Percentiles rank a stretch among this genome's conserved stretches.
Conservation (phyloP, 2,888 invertebrate genomes). For the Drosophila diplacantha region DNA sequence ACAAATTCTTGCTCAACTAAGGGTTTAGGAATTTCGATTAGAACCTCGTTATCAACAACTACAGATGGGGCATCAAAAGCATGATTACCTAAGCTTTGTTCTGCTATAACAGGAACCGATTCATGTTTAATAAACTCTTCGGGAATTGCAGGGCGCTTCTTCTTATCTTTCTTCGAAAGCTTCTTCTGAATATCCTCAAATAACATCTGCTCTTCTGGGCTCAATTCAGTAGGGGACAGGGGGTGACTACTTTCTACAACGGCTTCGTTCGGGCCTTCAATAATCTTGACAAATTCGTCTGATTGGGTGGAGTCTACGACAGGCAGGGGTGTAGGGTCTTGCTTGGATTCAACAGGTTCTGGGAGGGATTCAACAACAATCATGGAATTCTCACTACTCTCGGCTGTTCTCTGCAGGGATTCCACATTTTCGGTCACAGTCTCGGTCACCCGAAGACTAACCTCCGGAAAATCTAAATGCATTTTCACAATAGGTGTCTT, state of each 20-base stretch:
- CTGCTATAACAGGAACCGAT: constrained; percentile 39
- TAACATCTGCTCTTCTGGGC: constrained; percentile 74
- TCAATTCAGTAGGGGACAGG: constrained; percentile 59
- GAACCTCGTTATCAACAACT: constrained; percentile 33
- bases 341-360: constrained; percentile 14
- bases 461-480: constrained; percentile 80
- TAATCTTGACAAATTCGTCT: constrained; percentile 5
- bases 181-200: constrained; percentile 76
- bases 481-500: constrained; percentile 83
- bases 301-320: constrained; percentile 6
- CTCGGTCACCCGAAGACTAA: constrained; percentile 74
- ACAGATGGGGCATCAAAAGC: constrained; percentile 11
- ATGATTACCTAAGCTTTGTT: constrained; percentile 43
- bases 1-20: constrained; percentile 27
- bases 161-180: constrained; percentile 76
- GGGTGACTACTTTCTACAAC: constrained; percentile 21
- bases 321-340: constrained; percentile 1
- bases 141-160: constrained; percentile 76
- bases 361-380: constrained; percentile 30
- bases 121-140: constrained; percentile 73
- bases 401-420: constrained; percentile 47
- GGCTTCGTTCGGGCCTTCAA: not conserved
- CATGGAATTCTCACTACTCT: constrained; percentile 41
- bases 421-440: constrained; percentile 73
- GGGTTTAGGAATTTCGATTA: constrained; percentile 33